These are phyloP conservation scores for Chroicocephalus ridibundus DNA, from an alignment of 2,113 vertebrate genomes.

Conservation along the genomic window DNA sequence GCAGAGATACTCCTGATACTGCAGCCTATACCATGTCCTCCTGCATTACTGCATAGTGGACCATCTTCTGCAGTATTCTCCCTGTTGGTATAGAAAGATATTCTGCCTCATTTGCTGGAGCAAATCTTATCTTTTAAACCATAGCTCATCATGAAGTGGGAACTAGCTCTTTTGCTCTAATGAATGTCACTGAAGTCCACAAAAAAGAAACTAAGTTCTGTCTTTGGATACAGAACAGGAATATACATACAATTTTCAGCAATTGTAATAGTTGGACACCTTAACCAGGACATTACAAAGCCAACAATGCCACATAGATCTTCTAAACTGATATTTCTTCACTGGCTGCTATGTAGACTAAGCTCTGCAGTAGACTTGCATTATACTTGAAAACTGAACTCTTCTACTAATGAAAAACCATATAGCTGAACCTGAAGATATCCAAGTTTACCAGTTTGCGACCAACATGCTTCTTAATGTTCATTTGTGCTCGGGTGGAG, in stretches of 20 bases:
- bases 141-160: background rate
- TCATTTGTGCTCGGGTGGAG: background rate
- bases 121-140: background rate
- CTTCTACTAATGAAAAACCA: background rate
- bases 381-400: background rate
- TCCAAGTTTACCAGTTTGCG: background rate
- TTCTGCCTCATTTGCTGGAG: background rate
- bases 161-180: background rate
- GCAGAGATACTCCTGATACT: background rate
- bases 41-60: background rate
- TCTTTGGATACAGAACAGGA: background rate
- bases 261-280: background rate
- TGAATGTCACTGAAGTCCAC: background rate
- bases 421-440: background rate
- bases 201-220: background rate
- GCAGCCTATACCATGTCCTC: background rate
- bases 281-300: background rate
- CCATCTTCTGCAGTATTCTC: background rate
- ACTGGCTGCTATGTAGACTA: background rate
- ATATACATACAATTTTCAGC: background rate
- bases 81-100: background rate
- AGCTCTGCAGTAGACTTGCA: background rate
- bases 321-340: background rate
- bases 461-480: background rate
- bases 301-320: background rate